phyloP scores from a whole-genome alignment of 2,888 invertebrate genomes.

The Allophyes oxyacanthae region DNA sequence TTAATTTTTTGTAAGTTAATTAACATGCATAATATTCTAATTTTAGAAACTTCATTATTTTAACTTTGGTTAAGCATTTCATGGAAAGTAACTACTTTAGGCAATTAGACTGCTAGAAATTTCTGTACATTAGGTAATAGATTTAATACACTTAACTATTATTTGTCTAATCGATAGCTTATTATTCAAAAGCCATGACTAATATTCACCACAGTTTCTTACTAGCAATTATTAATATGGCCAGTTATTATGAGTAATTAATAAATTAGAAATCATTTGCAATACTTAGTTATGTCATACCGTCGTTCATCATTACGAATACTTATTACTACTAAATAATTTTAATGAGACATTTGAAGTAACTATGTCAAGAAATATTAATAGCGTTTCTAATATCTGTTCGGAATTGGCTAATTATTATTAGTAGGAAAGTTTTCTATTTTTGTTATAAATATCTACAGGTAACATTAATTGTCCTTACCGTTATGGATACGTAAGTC shows the following conservation, averaged over 20 bases:
- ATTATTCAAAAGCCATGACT: constrained; percentile 13
- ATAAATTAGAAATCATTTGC: constrained; percentile 18
- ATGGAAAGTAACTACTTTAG: constrained; percentile 1
- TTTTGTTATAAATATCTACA: too few relatives aligned
- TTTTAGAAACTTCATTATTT: too few relatives aligned
- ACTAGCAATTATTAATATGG: constrained; percentile 5
- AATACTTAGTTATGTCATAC: constrained; percentile 2
- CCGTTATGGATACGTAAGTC: too few relatives aligned
- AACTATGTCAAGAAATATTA: background rate
- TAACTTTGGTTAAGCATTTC: too few relatives aligned
- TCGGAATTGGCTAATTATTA: constrained; percentile 1
- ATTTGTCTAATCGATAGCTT: constrained; percentile 11
- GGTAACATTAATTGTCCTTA: too few relatives aligned
- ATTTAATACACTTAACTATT: constrained; percentile 6
- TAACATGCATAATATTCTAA: too few relatives aligned
- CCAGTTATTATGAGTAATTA: constrained; percentile 8
- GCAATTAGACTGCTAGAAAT: background rate
- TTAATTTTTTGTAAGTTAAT: too few relatives aligned
- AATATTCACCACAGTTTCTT: constrained; percentile 12
- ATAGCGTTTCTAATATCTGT: background rate
- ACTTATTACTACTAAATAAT: constrained; percentile 16
- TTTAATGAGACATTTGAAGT: background rate
- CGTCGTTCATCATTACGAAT: constrained; percentile 2
- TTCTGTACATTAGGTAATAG: constrained; percentile 8
- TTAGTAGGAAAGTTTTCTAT: too few relatives aligned